Evolutionary conservation across 2,797 vertebrate species (phyloP).

Genomic region (Tympanoctomys barrerae): DNA sequence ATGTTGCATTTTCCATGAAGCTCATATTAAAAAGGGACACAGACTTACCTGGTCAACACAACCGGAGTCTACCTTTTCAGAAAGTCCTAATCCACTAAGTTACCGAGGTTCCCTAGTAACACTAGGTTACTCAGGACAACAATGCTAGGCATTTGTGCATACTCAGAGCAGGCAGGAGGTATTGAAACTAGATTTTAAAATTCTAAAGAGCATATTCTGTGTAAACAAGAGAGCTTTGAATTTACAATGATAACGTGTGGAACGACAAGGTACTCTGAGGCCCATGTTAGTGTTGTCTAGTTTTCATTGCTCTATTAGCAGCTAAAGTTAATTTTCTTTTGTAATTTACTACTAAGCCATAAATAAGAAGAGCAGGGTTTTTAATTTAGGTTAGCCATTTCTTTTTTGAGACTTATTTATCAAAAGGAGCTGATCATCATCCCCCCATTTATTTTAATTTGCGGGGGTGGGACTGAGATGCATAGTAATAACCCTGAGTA

Average conservation of each 20-base stretch:
- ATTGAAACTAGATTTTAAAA: neutral
- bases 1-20: neutral
- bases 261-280: neutral
- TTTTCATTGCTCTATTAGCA: neutral
- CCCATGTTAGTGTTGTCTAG: neutral
- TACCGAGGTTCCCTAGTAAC: neutral
- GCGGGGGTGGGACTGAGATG: neutral
- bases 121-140: neutral
- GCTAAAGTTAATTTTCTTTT: neutral
- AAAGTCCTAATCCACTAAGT: neutral
- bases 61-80: neutral
- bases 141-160: neutral
- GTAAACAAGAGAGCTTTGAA: neutral
- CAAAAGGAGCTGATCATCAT: neutral
- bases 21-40: neutral
- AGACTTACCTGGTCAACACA: neutral
- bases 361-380: conserved; percentile 4
- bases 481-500: neutral
- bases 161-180: neutral
- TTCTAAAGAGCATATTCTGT: neutral
- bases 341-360: neutral
- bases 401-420: neutral
- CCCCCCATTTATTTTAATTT: conserved; percentile 45
- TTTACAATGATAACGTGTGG: neutral
- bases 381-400: neutral